A percentile compares a stretch with the other conserved stretches of the same genome.
These are phyloP conservation scores for Calephelis nemesis DNA, from an alignment of 1,140 invertebrate species.

Conservation along the genomic window DNA sequence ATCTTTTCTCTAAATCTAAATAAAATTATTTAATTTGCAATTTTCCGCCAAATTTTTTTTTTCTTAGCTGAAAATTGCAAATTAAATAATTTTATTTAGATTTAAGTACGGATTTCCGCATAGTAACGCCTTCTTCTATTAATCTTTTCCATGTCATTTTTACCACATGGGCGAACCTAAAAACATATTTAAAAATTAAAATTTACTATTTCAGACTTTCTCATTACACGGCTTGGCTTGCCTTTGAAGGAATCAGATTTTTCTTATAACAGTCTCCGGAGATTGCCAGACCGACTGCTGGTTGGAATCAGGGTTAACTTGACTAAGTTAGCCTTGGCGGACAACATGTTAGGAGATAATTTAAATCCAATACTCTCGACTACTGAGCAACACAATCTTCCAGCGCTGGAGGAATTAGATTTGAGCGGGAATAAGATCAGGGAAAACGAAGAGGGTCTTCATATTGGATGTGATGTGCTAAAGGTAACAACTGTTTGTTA, in stretches of 20 bases:
- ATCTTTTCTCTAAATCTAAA: too few relatives aligned
- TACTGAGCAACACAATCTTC: slow-evolving; percentile 88
- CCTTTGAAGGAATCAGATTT: slow-evolving; percentile 88
- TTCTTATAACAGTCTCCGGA: slow-evolving; percentile 89
- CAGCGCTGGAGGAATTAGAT: slow-evolving; percentile 86
- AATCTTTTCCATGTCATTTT: too few relatives aligned
- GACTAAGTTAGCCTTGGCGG: slow-evolving; percentile 85
- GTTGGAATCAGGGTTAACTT: slow-evolving; percentile 83
- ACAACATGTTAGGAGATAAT: slow-evolving; percentile 92
- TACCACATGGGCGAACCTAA: too few relatives aligned
- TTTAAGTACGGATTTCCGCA: too few relatives aligned
- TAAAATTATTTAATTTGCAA: too few relatives aligned
- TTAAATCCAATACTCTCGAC: slow-evolving; percentile 94
- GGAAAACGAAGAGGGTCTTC: slow-evolving; percentile 90
- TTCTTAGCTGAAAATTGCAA: too few relatives aligned
- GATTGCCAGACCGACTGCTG: slow-evolving; percentile 88
- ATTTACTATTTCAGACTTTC: slow-evolving; percentile 65
- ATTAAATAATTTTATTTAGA: too few relatives aligned
- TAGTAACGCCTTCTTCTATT: too few relatives aligned
- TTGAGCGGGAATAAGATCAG: slow-evolving; percentile 88
- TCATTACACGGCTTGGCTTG: slow-evolving; percentile 81
- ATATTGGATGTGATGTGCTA: slow-evolving; percentile 89
- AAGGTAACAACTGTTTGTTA: slow-evolving; percentile 70
- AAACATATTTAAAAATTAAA: slow-evolving; percentile 1
- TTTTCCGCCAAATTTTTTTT: too few relatives aligned